phyloP scores from a whole-genome alignment of 2,113 vertebrate genomes.

The Atractosteus spatula region DNA sequence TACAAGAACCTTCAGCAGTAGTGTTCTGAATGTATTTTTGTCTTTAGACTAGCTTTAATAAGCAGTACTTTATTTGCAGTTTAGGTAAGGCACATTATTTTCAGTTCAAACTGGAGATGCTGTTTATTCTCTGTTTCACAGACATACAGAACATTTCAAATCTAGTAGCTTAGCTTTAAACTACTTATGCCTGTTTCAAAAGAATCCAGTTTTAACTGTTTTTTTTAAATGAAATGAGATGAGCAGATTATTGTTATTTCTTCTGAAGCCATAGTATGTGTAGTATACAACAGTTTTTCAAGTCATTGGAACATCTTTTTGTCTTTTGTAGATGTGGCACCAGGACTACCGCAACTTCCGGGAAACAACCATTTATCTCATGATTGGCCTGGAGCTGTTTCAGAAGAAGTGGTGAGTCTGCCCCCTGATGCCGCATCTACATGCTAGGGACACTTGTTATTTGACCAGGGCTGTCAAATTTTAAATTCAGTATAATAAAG shows the following conservation, averaged over 20 bases:
- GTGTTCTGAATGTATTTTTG: too few relatives aligned
- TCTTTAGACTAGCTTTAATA: too few relatives aligned
- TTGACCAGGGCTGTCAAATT: constrained; percentile 2
- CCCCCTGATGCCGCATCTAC: not conserved
- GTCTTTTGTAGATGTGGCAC: constrained; percentile 82
- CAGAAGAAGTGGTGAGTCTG: constrained; percentile 79
- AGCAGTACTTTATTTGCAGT: too few relatives aligned
- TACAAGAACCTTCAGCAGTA: too few relatives aligned
- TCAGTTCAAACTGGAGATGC: too few relatives aligned
- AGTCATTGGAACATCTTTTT: too few relatives aligned
- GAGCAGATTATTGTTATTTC: constrained; percentile 18
- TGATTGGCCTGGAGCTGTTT: constrained; percentile 92
- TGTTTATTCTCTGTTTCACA: too few relatives aligned
- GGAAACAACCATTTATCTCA: constrained; percentile 86
- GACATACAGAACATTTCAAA: too few relatives aligned
- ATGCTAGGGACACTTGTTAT: not conserved
- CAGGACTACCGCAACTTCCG: constrained; percentile 89
- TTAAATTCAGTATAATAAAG: not conserved
- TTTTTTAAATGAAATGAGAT: constrained; percentile 1
- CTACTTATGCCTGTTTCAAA: not conserved
- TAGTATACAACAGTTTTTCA: too few relatives aligned
- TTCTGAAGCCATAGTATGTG: not conserved
- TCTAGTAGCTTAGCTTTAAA: too few relatives aligned
- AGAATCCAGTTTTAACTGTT: not conserved
- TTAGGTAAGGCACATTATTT: too few relatives aligned